phyloP scores from a whole-genome alignment of 2,888 invertebrate genomes.

The Diarsia brunnea region DNA sequence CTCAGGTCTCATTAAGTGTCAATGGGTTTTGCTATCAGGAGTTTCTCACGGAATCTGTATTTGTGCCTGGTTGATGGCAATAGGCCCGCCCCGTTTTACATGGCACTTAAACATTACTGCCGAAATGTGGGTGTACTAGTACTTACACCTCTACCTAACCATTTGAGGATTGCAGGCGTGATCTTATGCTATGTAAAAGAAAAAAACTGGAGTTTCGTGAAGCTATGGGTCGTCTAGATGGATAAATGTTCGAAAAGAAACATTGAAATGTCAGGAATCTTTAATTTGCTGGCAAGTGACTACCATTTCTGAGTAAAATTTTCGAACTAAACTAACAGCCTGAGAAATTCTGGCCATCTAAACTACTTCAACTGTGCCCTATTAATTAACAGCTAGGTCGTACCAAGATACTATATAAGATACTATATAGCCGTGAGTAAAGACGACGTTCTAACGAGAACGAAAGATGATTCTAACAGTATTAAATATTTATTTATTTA shows the following conservation, averaged over 20 bases:
- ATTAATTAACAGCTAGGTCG: not conserved
- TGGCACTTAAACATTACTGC: too few species aligned
- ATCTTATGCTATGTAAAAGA: too few species aligned
- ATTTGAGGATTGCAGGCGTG: too few species aligned
- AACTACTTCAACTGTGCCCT: not conserved
- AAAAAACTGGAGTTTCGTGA: not conserved
- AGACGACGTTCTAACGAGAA: not conserved
- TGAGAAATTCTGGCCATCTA: not conserved
- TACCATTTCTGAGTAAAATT: not conserved
- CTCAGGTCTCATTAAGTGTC: too few species aligned
- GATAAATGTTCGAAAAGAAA: constrained; percentile 1
- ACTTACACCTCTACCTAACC: too few species aligned
- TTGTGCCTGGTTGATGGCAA: too few species aligned
- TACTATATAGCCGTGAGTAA: not conserved
- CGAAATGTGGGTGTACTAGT: too few species aligned
- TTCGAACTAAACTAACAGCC: not conserved
- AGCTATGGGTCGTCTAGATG: not conserved
- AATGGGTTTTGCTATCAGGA: too few species aligned
- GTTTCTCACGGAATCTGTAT: too few species aligned
- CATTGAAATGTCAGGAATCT: not conserved
- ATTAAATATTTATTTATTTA: too few species aligned
- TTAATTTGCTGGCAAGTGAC: not conserved
- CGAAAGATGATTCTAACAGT: too few species aligned
- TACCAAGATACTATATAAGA: not conserved
- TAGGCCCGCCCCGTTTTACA: too few species aligned